These are phyloP conservation scores for Lymantria monacha DNA, from an alignment of 2,888 invertebrate genomes.

Conservation along the genomic window DNA sequence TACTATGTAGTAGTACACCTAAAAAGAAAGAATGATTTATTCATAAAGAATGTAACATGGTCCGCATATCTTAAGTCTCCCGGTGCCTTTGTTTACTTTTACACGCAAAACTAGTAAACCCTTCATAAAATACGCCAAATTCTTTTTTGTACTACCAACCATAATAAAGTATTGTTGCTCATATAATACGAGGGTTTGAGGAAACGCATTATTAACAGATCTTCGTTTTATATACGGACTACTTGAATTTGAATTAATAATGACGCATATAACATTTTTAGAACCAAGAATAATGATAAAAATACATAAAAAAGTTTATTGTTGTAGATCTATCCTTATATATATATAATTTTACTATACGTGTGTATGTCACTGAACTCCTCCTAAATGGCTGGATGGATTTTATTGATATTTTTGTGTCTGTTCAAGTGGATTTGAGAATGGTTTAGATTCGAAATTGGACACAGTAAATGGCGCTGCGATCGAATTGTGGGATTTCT, in stretches of 20 bases:
- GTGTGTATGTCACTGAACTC: too few relatives aligned
- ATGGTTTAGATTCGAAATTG: too few relatives aligned
- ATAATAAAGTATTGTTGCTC: constrained; percentile 23
- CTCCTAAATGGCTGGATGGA: too few relatives aligned
- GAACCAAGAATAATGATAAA: not conserved
- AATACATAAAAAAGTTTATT: not conserved
- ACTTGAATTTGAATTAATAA: constrained; percentile 15
- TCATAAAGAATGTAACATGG: constrained; percentile 40
- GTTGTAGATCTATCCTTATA: not conserved
- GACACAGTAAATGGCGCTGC: too few relatives aligned
- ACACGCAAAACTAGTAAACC: constrained; percentile 30
- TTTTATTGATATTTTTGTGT: too few relatives aligned
- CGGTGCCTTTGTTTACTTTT: constrained; percentile 40
- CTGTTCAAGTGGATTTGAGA: too few relatives aligned
- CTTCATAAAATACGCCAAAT: constrained; percentile 31
- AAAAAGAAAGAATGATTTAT: constrained; percentile 43
- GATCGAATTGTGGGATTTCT: too few relatives aligned
- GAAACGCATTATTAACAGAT: constrained; percentile 14
- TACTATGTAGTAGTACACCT: constrained; percentile 97
- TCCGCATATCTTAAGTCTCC: constrained; percentile 41
- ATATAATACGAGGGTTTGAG: constrained; percentile 11
- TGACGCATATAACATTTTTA: constrained; percentile 15
- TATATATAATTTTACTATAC: not conserved
- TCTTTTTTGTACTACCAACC: constrained; percentile 12
- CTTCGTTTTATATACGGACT: not conserved